phyloP scores from a whole-genome alignment of 2,888 invertebrate species.

The Lottia scabra region DNA sequence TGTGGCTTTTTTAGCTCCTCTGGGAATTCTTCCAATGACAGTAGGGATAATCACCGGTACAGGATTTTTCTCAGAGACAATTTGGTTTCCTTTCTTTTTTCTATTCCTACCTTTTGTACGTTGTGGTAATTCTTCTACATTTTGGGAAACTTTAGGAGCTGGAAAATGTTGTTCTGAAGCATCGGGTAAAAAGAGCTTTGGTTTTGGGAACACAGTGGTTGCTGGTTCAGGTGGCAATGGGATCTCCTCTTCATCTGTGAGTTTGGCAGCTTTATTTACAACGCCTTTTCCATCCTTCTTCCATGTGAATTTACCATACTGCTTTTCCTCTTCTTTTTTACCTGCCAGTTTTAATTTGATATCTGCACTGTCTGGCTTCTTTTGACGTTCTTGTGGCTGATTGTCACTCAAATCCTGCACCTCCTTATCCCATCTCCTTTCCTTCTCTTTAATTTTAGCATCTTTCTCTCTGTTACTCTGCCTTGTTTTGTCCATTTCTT shows the following conservation, averaged over 20 bases:
- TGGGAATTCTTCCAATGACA: conserved; percentile 29
- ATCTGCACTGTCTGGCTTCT: neutral
- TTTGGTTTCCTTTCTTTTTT: neutral
- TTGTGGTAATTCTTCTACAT: neutral
- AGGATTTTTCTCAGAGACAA: neutral
- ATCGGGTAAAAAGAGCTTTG: neutral
- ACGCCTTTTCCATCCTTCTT: neutral
- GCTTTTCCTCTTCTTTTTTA: neutral
- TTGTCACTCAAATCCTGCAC: neutral
- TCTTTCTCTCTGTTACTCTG: conserved; percentile 14
- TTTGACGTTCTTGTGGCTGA: neutral
- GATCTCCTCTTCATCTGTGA: neutral
- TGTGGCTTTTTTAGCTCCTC: conserved; percentile 13
- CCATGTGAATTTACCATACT: neutral
- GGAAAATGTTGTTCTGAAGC: neutral
- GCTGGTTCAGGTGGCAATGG: neutral
- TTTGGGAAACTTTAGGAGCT: neutral
- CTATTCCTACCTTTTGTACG: neutral
- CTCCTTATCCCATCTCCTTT: conserved; percentile 7
- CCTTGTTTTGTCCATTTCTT: conserved; percentile 20
- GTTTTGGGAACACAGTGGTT: neutral
- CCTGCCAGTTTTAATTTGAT: neutral
- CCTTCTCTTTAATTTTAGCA: conserved; percentile 13
- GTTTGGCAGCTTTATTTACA: neutral
- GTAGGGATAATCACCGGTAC: conserved; percentile 30